Conservation (phyloP, 2,797 vertebrate genomes). For the Dryobates pubescens region DNA sequence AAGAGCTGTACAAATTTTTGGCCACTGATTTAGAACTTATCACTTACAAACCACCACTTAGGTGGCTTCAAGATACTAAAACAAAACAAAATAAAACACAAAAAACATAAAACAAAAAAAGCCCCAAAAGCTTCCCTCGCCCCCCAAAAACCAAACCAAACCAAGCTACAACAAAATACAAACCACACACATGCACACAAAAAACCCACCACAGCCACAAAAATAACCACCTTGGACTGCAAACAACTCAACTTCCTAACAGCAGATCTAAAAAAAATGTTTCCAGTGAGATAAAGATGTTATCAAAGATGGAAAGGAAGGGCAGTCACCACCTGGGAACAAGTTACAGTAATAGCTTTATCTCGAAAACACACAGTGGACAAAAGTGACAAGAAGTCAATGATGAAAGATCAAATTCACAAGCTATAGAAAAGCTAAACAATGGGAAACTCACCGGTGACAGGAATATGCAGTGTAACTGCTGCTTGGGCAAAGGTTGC, state of each 20-base stretch:
- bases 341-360: neutral
- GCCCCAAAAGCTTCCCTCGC: no score
- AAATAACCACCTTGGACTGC: neutral
- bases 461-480: neutral
- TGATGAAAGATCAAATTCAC: neutral
- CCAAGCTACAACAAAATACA: no score
- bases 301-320: neutral
- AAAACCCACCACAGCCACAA: no score
- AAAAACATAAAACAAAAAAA: no score
- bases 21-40: neutral
- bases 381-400: neutral
- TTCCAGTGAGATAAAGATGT: neutral
- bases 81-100: neutral
- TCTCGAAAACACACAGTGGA: neutral
- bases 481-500: neutral
- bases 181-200: no score
- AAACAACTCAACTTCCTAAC: neutral
- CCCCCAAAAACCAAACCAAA: no score
- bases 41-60: neutral
- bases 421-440: neutral
- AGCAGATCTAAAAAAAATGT: neutral
- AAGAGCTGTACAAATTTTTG: neutral
- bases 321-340: neutral
- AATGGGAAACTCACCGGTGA: neutral
- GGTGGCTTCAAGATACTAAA: neutral